Base-by-base conservation (phyloP, 2,113 vertebrate species). In the Prochilodus magdalenae region DNA sequence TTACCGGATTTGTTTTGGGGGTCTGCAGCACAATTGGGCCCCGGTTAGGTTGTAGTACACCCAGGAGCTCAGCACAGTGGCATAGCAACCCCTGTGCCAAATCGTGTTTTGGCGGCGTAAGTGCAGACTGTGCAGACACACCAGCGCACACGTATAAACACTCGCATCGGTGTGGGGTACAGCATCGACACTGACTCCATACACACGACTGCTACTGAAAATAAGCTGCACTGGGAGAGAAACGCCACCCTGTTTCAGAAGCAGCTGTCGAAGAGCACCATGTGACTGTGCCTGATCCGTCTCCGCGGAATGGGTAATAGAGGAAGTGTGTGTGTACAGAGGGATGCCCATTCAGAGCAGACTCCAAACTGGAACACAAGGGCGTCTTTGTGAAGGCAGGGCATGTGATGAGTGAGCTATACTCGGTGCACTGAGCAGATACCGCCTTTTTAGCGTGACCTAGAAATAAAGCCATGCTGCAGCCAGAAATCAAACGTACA, bases 381-480 rank as follows among this genome's bases (percentile, higher is more conserved):
- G 62, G 10, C 36, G 75, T 77, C 86, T 87, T 89, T 87, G 87
- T 88, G 73, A 70, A 69, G 49, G 55, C 27, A 40, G 44, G 67
- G 73, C 63, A 83, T 87, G 77, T 87, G 84, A 88, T 66, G 83
- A 82, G 84, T 72, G 83, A 79, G 79, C 75, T 51, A 57, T 60
- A 51, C 81, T 63, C 74, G 27, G 33, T 27, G 16, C 53, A 13
- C 36, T 40, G 51, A 27, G 69, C 36, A 62, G 57, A 75, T 44
- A 30, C 71, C 36, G 73, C 22, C 49, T 40, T 75, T 75, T 53
- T 49, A 22, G 62, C 53, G 33, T 67, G 53, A 66, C 60, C 30
- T 51, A 65, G 57, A 73, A 81, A 27, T 27, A 53, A 81, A 24
- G 57, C 53, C 1, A 10, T n/a, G 5, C 0, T n/a, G 8, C 0